Percentiles rank a stretch among this genome's conserved stretches.
These are phyloP conservation scores for Mungos mungo DNA, from an alignment of 2,113 vertebrate genomes.

Conservation along the genomic window DNA sequence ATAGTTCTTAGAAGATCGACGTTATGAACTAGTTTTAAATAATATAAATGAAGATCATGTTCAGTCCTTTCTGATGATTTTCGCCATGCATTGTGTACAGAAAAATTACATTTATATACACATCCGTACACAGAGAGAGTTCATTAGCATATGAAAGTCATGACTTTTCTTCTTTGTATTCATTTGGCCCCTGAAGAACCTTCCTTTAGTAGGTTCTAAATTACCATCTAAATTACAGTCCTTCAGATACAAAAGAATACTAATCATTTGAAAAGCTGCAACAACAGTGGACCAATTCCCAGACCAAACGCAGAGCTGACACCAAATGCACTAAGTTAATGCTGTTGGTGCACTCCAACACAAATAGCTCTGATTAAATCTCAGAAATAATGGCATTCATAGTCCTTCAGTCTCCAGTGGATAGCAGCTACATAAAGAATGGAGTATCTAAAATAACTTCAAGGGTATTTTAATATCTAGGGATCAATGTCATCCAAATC, in stretches of 20 bases:
- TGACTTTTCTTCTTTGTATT: not conserved
- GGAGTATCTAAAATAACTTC: not conserved
- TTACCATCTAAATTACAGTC: not conserved
- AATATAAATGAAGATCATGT: not conserved
- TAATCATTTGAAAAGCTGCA: not conserved
- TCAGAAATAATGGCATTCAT: not conserved
- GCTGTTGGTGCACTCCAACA: not conserved
- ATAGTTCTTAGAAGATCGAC: not conserved
- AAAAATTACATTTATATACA: not conserved
- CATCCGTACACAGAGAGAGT: not conserved
- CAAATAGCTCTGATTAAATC: not conserved
- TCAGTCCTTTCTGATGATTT: not conserved
- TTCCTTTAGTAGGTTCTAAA: slow-evolving; percentile 25
- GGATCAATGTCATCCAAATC: not conserved
- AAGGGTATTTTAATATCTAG: not conserved
- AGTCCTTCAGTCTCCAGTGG: not conserved
- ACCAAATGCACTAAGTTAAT: not conserved
- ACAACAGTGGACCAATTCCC: not conserved
- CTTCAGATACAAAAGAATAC: not conserved
- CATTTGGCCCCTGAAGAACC: not conserved
- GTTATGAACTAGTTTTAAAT: not conserved
- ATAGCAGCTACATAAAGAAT: not conserved
- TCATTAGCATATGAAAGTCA: not conserved
- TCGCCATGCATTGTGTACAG: not conserved
- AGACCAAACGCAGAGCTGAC: not conserved